Evolutionary conservation across 1,140 invertebrate genomes (phyloP).

Genomic region (Sitobion miscanthi): DNA sequence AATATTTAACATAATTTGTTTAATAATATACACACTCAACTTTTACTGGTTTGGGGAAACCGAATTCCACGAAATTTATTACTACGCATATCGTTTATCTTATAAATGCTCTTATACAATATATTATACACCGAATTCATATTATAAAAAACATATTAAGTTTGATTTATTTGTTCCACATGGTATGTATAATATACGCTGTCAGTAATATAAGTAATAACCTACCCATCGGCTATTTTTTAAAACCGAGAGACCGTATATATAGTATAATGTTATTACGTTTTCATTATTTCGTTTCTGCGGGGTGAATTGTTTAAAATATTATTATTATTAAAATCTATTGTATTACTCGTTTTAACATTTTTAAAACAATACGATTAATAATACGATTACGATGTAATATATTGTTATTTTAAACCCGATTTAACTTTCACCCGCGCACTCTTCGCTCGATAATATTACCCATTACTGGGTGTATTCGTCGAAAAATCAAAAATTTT

Average conservation of each 20-base stretch:
- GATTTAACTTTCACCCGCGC: background rate
- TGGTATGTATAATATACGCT: background rate
- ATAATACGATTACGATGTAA: background rate
- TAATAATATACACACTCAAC: background rate
- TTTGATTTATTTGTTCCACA: constrained; percentile 44
- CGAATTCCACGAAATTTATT: background rate
- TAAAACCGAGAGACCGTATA: background rate
- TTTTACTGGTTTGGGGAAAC: background rate
- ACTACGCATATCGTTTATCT: background rate
- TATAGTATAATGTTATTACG: background rate
- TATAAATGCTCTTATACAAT: background rate
- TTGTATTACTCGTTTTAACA: background rate
- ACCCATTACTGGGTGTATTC: background rate
- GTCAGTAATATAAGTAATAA: background rate
- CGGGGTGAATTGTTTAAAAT: background rate
- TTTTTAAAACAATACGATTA: too few species aligned
- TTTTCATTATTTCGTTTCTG: background rate
- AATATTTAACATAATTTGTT: constrained; percentile 30
- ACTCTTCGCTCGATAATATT: background rate
- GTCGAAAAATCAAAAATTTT: background rate
- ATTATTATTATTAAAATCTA: background rate
- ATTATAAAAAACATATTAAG: constrained; percentile 22
- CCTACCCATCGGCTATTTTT: constrained; percentile 26
- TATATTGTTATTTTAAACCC: background rate
- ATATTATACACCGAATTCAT: background rate